Evolutionary conservation across 2,888 invertebrate species (phyloP).

Genomic region (Aquatica leii): DNA sequence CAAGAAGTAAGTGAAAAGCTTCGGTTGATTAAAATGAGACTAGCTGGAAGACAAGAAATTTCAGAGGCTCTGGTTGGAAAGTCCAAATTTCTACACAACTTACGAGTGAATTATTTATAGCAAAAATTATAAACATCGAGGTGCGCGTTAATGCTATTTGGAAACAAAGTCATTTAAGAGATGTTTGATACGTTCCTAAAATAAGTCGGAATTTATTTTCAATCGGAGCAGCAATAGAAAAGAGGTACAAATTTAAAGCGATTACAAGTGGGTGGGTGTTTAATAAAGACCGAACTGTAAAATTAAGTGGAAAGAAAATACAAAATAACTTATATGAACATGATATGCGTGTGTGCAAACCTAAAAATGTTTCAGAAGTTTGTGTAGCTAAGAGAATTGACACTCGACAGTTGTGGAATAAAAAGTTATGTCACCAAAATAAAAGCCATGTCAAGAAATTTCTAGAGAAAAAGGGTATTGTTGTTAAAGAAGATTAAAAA

Average conservation of each 20-base stretch:
- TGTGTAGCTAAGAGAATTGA: neutral
- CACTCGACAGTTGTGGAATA: neutral
- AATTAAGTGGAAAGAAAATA: neutral
- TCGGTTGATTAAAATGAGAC: constrained; percentile 5
- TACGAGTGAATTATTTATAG: neutral
- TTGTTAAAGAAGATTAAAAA: neutral
- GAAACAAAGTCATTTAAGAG: too few species aligned
- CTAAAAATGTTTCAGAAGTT: neutral
- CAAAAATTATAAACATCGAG: neutral
- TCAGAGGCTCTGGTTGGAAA: neutral
- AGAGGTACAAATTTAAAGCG: neutral
- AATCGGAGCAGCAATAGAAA: constrained; percentile 2
- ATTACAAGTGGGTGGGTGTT: neutral
- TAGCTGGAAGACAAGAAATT: neutral
- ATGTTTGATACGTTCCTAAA: neutral
- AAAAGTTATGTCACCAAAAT: neutral
- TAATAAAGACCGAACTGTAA: neutral
- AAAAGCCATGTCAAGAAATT: constrained; percentile 11
- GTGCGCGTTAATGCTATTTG: too few species aligned
- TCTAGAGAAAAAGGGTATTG: neutral
- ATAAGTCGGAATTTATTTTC: constrained; percentile 19
- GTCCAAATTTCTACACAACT: neutral
- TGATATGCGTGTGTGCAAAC: neutral
- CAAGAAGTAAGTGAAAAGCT: constrained; percentile 12
- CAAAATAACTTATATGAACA: neutral